Evolutionary conservation across 2,113 vertebrate species (phyloP), one percentile per base, ranked within the genome.

Genomic region (Corythoichthys intestinalis): DNA sequence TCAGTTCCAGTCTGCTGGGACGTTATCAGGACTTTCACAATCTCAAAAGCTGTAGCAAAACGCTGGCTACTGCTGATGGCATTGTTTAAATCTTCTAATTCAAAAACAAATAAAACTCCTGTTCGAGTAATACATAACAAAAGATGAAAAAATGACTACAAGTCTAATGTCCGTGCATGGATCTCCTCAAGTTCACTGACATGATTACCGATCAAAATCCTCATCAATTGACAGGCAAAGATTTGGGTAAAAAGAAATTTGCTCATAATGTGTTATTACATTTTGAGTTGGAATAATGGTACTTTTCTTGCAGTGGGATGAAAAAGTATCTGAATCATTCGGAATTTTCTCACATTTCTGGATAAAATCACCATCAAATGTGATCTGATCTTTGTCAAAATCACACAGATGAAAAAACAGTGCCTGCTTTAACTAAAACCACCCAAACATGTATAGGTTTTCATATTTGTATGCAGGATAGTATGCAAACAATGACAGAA

Each of bases 1-100:
- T 83, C 75, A 50, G 62, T 73, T 84, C 89, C 91, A 92, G 85
- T 83, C 76, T 82, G 71, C 65, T 3, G 47, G 75, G 81, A 88
- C 75, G 76, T 88, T 90, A 85, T 91, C 86, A 79, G 57, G 34
- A 72, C 54, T 48, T 71, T 76, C 74, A 74, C 73, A 77, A 10
- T 56, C 72, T 69, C 61, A 67, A 35, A 39, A n/a, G 15, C 57
- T 70, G 69, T 72, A 83, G 72, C 71, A 76, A 64, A 67, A 59
- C 39, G 34, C 64, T 69, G 56, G 17, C 48, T 72, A 53, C 67
- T 71, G 72, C 72, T 82, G 65, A 76, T 65, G 60, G 67, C 74
- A 67, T 68, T 2, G 65, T 75, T 56, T 15, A 13, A 11, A n/a
- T 54, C 20, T 4, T 66, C 14, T 52, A 41, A 39, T 65, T 72